Percentiles rank a stretch among this genome's conserved stretches.
Evolutionary conservation across 35 echinoderm and acorn worm species (phyloP).

Genomic region (Patiria miniata): DNA sequence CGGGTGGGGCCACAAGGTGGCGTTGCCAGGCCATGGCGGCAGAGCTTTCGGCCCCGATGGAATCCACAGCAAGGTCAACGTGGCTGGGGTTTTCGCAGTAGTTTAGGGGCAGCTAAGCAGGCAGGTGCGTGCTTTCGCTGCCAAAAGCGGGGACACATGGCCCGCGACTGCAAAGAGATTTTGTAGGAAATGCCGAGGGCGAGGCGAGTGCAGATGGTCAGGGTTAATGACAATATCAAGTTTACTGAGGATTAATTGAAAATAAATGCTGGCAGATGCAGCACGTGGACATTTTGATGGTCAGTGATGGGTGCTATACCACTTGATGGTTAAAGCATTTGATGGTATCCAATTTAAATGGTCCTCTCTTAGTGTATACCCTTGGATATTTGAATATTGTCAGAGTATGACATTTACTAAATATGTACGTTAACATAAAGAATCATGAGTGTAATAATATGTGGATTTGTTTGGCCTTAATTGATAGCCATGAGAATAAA

Average conservation of each 20-base stretch:
- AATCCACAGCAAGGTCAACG: background rate
- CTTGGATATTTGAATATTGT: too few relatives aligned
- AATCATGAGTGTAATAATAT: too few relatives aligned
- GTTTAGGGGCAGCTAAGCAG: background rate
- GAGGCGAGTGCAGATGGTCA: too few relatives aligned
- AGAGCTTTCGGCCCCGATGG: background rate
- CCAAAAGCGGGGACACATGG: background rate
- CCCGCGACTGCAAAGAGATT: background rate
- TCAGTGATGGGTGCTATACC: background rate
- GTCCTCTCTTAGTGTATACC: background rate
- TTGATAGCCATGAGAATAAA: too few relatives aligned
- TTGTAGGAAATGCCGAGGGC: too few relatives aligned
- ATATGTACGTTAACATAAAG: too few relatives aligned
- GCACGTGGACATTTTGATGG: background rate
- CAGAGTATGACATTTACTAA: too few relatives aligned
- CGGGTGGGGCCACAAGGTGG: background rate
- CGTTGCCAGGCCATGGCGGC: background rate
- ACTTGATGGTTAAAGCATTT: background rate
- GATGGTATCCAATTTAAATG: background rate
- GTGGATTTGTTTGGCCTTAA: too few relatives aligned
- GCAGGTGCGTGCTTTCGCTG: background rate
- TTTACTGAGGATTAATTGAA: background rate
- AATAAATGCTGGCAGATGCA: background rate
- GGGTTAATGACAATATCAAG: too few relatives aligned
- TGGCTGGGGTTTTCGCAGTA: too few relatives aligned